A percentile compares a stretch with the other conserved stretches of the same genome.
Conservation (phyloP, 2,113 vertebrate genomes). For the Dendropsophus ebraccatus region DNA sequence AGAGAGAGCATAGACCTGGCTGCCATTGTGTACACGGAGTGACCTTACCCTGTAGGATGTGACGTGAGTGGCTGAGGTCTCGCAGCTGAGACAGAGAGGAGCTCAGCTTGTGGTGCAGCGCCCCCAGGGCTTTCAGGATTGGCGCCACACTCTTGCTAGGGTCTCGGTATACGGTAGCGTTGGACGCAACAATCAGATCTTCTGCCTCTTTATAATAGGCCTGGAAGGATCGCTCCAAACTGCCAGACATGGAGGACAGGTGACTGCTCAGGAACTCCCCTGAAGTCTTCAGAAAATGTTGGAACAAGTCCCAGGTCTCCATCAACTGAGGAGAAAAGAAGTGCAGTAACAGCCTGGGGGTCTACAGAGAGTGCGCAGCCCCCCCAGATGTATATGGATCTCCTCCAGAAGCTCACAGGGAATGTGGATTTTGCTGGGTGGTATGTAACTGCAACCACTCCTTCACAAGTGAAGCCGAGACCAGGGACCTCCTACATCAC, state of each 20-base stretch:
- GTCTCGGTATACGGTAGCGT: conserved; percentile 73
- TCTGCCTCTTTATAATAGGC: conserved; percentile 68
- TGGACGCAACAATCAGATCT: conserved; percentile 61
- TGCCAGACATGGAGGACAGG: conserved; percentile 66
- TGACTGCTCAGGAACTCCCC: conserved; percentile 67
- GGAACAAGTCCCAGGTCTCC: conserved; percentile 73
- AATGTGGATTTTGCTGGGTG: no score
- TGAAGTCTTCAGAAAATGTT: conserved; percentile 70
- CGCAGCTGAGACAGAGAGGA: not conserved
- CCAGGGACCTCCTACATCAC: no score
- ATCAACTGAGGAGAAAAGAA: conserved; percentile 69
- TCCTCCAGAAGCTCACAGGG: no score
- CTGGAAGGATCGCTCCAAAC: conserved; percentile 69
- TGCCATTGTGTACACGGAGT: no score
- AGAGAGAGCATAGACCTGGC: not conserved
- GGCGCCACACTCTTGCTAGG: conserved; percentile 70
- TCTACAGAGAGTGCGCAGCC: no score
- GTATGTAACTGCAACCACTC: no score
- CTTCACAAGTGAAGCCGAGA: no score
- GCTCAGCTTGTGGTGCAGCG: conserved; percentile 50
- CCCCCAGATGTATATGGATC: no score
- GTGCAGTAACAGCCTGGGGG: no score
- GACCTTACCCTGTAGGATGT: conserved; percentile 25
- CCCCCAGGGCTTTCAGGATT: conserved; percentile 67
- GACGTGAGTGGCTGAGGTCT: conserved; percentile 15